These are phyloP conservation scores for Irena cyanogastra DNA, from an alignment of 2,113 vertebrate species.

Conservation along the genomic window DNA sequence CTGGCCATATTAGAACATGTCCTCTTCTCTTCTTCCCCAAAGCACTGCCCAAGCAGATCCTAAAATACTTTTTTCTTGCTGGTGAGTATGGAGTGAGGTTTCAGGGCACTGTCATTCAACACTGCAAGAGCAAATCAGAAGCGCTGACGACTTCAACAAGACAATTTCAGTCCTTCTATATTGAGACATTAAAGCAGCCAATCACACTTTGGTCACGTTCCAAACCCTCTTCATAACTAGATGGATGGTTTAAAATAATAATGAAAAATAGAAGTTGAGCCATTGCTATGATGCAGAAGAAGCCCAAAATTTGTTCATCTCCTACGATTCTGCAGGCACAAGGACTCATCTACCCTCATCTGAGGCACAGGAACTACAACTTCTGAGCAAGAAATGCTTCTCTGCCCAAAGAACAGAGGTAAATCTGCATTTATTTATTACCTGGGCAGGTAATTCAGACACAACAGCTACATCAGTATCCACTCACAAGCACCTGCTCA, in stretches of 20 bases:
- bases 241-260: not conserved
- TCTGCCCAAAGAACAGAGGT: not conserved
- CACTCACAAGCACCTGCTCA: not conserved
- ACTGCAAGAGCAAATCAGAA: not conserved
- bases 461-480: not conserved
- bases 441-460: not conserved
- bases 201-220: not conserved
- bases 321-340: fast-evolving
- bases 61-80: not conserved
- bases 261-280: not conserved
- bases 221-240: not conserved
- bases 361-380: not conserved
- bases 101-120: not conserved
- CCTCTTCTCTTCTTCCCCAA: not conserved
- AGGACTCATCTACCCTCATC: not conserved
- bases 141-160: not conserved
- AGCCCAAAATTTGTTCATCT: not conserved
- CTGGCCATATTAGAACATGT: not conserved
- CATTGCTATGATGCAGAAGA: not conserved
- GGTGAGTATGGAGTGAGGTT: not conserved
- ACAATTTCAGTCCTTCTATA: not conserved
- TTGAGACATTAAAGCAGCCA: not conserved
- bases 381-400: not conserved
- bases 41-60: not conserved
- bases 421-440: not conserved